Evolutionary conservation across 2,113 vertebrate species (phyloP).

Genomic region (Apus apus): DNA sequence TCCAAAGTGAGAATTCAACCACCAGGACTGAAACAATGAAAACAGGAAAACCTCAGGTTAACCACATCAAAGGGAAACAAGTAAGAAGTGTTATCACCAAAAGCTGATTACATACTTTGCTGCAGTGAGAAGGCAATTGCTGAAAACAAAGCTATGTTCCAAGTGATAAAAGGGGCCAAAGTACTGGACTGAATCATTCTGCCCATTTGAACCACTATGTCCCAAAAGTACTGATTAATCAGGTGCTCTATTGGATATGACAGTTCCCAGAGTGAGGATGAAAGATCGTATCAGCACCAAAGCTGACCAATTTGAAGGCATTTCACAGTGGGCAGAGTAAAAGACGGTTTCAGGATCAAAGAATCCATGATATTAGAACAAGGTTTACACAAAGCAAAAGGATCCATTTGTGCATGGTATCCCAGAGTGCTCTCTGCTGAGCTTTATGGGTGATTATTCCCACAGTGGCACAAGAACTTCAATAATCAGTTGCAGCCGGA

Average conservation of each 20-base stretch:
- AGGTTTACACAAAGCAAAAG: background rate
- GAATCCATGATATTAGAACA: background rate
- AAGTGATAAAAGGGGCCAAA: background rate
- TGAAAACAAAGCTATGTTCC: background rate
- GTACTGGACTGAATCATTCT: background rate
- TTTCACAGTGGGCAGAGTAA: background rate
- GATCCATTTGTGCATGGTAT: too few species aligned
- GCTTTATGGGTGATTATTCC: background rate
- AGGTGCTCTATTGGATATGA: background rate
- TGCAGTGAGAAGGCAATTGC: background rate
- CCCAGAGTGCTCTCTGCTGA: background rate
- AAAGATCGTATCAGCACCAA: background rate
- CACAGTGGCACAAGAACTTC: background rate
- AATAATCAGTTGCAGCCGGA: background rate
- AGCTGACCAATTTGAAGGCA: background rate
- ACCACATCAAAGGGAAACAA: background rate
- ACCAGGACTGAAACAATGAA: rapidly evolving
- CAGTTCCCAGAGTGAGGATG: background rate
- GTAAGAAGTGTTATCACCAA: background rate
- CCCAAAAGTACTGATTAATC: background rate
- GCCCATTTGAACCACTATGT: rapidly evolving
- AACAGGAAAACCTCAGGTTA: background rate
- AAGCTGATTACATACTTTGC: background rate
- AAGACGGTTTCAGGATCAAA: background rate
- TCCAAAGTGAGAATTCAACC: background rate